These are phyloP conservation scores for Bembecia ichneumoniformis DNA, from an alignment of 2,888 invertebrate genomes.

Conservation along the genomic window DNA sequence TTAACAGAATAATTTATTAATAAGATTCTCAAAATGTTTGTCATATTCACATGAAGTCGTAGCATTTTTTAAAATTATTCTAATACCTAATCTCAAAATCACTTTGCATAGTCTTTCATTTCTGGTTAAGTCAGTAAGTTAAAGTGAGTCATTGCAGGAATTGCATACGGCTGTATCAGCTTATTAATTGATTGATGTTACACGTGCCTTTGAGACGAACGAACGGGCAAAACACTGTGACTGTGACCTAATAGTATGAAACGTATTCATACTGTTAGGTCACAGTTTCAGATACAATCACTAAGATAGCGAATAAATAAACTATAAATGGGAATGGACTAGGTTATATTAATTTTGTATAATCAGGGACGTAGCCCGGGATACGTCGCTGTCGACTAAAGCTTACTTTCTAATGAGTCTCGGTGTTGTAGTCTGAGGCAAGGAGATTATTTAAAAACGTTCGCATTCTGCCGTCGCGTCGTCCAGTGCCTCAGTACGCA, in stretches of 20 bases:
- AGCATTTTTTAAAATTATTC: too few species aligned
- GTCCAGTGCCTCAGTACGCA: slow-evolving; percentile 24
- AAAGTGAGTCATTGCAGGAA: not conserved
- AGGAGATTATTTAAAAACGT: slow-evolving; percentile 25
- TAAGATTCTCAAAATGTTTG: too few species aligned
- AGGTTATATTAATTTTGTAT: too few species aligned
- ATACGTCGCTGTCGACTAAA: slow-evolving; percentile 52
- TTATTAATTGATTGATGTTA: not conserved
- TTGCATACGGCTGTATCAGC: not conserved
- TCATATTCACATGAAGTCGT: too few species aligned
- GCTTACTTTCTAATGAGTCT: slow-evolving; percentile 64
- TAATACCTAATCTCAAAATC: too few species aligned
- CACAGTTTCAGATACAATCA: too few species aligned
- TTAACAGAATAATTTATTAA: too few species aligned
- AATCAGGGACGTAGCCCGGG: slow-evolving; percentile 36
- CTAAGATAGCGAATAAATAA: too few species aligned
- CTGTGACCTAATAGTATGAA: slow-evolving; percentile 40
- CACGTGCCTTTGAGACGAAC: not conserved
- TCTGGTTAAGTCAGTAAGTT: too few species aligned
- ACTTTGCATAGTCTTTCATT: too few species aligned
- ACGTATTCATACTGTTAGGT: too few species aligned
- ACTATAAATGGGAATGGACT: too few species aligned
- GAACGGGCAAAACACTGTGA: slow-evolving; percentile 43
- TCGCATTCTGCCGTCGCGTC: slow-evolving; percentile 28
- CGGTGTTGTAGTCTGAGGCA: slow-evolving; percentile 34